Percentiles rank a stretch among this genome's conserved stretches.
Conservation (phyloP, 1,140 invertebrate genomes). For the Yoshiicerus persimilis region DNA sequence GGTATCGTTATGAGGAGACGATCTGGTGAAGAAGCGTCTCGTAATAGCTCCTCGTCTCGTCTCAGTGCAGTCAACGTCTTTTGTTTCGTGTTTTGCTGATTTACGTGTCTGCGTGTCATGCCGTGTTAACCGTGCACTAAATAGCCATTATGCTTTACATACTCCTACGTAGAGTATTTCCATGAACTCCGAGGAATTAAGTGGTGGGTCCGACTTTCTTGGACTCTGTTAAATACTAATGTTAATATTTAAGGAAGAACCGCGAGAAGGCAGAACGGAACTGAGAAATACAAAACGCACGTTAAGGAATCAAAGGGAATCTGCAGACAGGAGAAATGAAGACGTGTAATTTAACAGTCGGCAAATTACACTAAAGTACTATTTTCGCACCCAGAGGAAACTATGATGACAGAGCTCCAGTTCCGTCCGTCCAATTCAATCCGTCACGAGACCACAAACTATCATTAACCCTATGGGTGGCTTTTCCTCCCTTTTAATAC, state of each 20-base stretch:
- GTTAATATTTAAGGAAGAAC: not conserved
- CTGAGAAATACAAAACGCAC: not conserved
- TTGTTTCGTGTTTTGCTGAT: not conserved
- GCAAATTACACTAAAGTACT: not conserved
- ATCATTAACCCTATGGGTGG: not conserved
- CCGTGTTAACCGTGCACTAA: not conserved
- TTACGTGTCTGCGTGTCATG: not conserved
- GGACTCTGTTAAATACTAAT: not conserved
- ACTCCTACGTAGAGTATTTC: not conserved
- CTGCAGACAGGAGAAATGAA: not conserved
- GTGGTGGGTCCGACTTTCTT: not conserved
- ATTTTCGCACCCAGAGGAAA: slow-evolving; percentile 17
- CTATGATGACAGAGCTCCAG: not conserved
- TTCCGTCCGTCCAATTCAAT: not conserved
- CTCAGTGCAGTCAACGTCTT: not conserved
- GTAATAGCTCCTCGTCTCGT: not conserved
- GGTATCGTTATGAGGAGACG: not conserved
- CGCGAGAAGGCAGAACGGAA: not conserved
- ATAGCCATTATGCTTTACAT: not conserved
- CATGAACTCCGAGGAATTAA: not conserved
- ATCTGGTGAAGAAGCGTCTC: not conserved
- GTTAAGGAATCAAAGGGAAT: not conserved
- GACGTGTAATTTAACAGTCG: not conserved
- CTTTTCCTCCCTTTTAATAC: not conserved
- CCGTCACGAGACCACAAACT: not conserved